Evolutionary conservation across 2,888 invertebrate genomes (phyloP).

Genomic region (Atrina japonica): DNA sequence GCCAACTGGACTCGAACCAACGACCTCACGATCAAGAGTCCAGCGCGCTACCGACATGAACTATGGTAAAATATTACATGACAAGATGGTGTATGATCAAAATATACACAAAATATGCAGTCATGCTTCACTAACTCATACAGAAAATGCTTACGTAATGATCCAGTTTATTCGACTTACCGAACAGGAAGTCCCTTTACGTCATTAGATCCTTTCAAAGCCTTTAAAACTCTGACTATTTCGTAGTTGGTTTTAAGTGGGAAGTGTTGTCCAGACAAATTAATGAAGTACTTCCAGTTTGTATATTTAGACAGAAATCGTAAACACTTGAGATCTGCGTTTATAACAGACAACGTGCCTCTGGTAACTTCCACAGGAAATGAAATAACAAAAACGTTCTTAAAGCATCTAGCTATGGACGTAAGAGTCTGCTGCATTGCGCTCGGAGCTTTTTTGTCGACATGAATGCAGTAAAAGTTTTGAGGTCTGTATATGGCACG

Average conservation of each 20-base stretch:
- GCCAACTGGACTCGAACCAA: too few species aligned
- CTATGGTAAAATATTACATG: too few species aligned
- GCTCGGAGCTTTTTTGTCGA: slow-evolving; percentile 58
- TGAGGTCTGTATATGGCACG: slow-evolving; percentile 71
- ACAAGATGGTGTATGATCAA: too few species aligned
- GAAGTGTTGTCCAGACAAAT: slow-evolving; percentile 76
- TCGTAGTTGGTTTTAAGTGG: slow-evolving; percentile 76
- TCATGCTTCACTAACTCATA: too few species aligned
- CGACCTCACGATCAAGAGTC: too few species aligned
- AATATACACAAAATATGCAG: too few species aligned
- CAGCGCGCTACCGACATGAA: too few species aligned
- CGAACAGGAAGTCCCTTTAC: slow-evolving; percentile 63
- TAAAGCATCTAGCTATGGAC: slow-evolving; percentile 58
- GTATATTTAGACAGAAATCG: slow-evolving; percentile 55
- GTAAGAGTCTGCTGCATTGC: slow-evolving; percentile 42
- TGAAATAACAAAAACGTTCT: slow-evolving; percentile 65
- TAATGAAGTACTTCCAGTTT: slow-evolving; percentile 77
- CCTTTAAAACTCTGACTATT: slow-evolving; percentile 69
- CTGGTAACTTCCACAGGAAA: slow-evolving; percentile 62
- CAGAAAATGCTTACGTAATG: too few species aligned
- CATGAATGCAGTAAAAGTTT: slow-evolving; percentile 73
- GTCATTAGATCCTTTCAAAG: slow-evolving; percentile 72
- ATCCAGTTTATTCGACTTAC: too few species aligned
- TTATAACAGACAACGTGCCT: slow-evolving; percentile 68
- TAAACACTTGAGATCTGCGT: slow-evolving; percentile 72